Evolutionary conservation across 2,113 vertebrate genomes (phyloP).

Genomic region (Brevimyrus niger): DNA sequence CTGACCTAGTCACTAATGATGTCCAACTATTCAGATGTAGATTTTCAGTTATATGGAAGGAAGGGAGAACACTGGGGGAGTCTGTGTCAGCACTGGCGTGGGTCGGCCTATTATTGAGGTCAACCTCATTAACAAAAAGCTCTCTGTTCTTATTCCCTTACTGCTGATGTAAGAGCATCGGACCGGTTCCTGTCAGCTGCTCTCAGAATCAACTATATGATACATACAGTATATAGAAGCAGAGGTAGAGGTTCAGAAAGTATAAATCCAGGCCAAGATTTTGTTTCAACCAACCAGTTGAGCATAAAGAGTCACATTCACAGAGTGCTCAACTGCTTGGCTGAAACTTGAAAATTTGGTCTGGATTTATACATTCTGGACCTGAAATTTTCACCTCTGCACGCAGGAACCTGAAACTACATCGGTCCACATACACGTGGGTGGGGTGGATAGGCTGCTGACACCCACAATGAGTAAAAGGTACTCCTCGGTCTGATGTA

Average conservation of each 20-base stretch:
- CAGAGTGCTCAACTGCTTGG: not conserved
- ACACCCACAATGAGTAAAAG: not conserved
- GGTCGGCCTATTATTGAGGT: not conserved
- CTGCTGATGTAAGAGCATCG: not conserved
- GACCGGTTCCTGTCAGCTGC: not conserved
- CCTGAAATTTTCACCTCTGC: not conserved
- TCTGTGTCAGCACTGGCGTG: not conserved
- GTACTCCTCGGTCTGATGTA: not conserved
- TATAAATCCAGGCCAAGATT: not conserved
- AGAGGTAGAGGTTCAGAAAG: not conserved
- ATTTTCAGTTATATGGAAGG: not conserved
- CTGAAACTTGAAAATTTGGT: not conserved
- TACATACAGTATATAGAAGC: not conserved
- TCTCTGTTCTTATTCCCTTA: not conserved
- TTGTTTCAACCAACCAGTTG: not conserved
- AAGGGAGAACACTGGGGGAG: not conserved
- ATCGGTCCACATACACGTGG: not conserved
- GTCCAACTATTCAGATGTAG: not conserved
- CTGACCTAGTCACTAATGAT: constrained; percentile 27
- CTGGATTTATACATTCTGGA: not conserved
- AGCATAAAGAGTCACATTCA: not conserved
- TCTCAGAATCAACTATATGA: not conserved
- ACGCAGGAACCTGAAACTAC: not conserved
- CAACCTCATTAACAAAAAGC: not conserved
- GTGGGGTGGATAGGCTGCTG: not conserved